Base-by-base conservation (phyloP, 2,797 vertebrate species). In the Odontamblyopus lacepedii region DNA sequence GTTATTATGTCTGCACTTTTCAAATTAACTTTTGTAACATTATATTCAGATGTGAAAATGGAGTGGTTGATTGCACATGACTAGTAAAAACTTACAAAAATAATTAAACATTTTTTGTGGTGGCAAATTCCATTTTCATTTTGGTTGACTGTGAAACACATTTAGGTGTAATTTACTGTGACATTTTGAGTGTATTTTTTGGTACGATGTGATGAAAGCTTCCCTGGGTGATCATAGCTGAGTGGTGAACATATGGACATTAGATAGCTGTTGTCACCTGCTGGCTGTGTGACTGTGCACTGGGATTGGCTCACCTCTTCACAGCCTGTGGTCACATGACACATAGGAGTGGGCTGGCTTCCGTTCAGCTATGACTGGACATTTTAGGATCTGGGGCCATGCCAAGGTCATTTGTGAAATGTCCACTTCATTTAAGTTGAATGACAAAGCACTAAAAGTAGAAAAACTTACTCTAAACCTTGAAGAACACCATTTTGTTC, bases 231-330 rank as follows among this genome's bases (percentile, higher is more conserved):
- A 60, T 63, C 61, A 7, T 74, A 69, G 72, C 75, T 6, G 56
- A 76, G 57, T 62, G 78, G 75, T 55, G 83, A 89, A 82, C 89
- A 91, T 89, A 92, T 86, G 91, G 88, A 80, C 86, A 89, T 92
- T 89, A 89, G 81, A 90, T 90, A 87, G 70, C 75, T 83, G 77
- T 84, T 63, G 82, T 70, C 73, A 71, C 84, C 78, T 81, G 86
- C 83, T 85, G 85, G 73, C 83, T 78, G 73, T 71, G 67, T 80
- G 74, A 73, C 75, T 66, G 80, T 70, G 83, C 77, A 19, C 23
- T 82, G 83, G 84, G 88, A 87, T 79, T 0, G 64, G 78, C 72
- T 73, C 79, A 85, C 82, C 86, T 88, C 73, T 3, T 59, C 75
- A 74, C 70, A 38, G 75, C 64, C 74, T 77, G 56, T 80, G 78